Conservation (phyloP, 2,888 invertebrate species). For the Miltochrista miniata region DNA sequence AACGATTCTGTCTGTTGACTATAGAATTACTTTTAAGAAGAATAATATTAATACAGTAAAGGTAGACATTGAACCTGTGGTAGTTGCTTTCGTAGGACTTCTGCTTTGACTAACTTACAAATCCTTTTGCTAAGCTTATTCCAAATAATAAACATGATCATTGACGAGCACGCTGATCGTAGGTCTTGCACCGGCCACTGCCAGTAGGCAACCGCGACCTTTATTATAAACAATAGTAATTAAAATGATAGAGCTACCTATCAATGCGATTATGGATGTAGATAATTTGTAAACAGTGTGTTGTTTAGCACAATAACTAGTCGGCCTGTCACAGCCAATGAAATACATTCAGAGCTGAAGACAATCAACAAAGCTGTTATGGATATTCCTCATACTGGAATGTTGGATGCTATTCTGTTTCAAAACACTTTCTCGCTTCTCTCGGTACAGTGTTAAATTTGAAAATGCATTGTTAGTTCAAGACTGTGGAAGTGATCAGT, state of each 20-base stretch:
- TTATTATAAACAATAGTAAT: background rate
- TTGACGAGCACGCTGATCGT: too few relatives aligned
- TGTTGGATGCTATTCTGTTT: conserved; percentile 48
- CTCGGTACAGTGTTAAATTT: conserved; percentile 16
- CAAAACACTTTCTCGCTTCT: conserved; percentile 34
- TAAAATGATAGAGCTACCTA: conserved; percentile 34
- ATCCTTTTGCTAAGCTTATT: too few relatives aligned
- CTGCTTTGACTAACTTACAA: too few relatives aligned
- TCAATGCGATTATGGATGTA: conserved; percentile 61
- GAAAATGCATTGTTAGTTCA: conserved; percentile 10
- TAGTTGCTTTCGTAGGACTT: too few relatives aligned
- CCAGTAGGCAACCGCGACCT: too few relatives aligned
- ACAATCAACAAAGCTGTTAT: conserved; percentile 74
- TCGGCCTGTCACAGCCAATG: conserved; percentile 52
- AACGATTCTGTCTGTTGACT: too few relatives aligned
- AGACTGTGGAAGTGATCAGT: conserved; percentile 10
- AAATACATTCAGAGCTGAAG: conserved; percentile 53
- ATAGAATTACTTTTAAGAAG: too few relatives aligned
- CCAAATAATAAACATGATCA: too few relatives aligned
- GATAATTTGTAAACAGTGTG: conserved; percentile 77
- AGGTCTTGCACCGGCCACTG: too few relatives aligned
- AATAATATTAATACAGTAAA: too few relatives aligned
- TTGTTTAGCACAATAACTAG: conserved; percentile 65
- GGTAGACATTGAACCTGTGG: too few relatives aligned
- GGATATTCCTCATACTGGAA: conserved; percentile 58